Base-by-base conservation (phyloP, 2,888 invertebrate genomes). In the Horisme vitalbata region DNA sequence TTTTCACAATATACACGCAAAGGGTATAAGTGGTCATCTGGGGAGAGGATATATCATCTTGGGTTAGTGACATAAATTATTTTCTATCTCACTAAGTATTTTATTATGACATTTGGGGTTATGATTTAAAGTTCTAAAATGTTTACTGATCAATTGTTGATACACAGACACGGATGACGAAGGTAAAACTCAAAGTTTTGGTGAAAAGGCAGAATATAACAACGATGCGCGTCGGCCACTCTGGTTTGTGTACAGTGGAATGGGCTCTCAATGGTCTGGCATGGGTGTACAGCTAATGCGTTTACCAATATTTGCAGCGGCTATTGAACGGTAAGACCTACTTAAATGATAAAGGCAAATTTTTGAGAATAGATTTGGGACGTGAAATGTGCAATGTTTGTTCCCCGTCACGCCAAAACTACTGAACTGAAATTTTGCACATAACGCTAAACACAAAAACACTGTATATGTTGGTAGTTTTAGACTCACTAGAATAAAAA, bases 171-270 rank as follows among this genome's bases (percentile, higher is more conserved):
- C 67, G 2, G 59, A 74, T 20, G 55, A 59, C 6, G 60, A 74
- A 0, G 48, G 68, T 0, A 55, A 75, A 26, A 79, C 83, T 0
- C 55, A 71, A 0, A 58, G 69, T 21, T 35, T 80, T 0, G 34
- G 39, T 4, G 75, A 79, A 35, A 68, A 68, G 6, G 48, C 48
- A 0, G 64, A 66, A 7, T 79, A 80, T 45, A 77, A 66, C 12
- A 76, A 82, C 28, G 63, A 74, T 4, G 75, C 61, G 0, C 65
- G 66, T 11, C 69, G 90, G 0, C 93, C 93, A 1, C 75, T 94
- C 7, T 94, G 93, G 92, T 93, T 91, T 70, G 90, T 94, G 47
- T 94, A 93, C 82, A 92, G 93, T 48, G 94, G 94, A 5, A 93
- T 94, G 93, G 94, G 93, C 6, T 91, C 92, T 0, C 94, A 94